These are phyloP conservation scores for Phylloscopus trochiloides DNA, from an alignment of 2,113 vertebrate species.

Conservation along the genomic window DNA sequence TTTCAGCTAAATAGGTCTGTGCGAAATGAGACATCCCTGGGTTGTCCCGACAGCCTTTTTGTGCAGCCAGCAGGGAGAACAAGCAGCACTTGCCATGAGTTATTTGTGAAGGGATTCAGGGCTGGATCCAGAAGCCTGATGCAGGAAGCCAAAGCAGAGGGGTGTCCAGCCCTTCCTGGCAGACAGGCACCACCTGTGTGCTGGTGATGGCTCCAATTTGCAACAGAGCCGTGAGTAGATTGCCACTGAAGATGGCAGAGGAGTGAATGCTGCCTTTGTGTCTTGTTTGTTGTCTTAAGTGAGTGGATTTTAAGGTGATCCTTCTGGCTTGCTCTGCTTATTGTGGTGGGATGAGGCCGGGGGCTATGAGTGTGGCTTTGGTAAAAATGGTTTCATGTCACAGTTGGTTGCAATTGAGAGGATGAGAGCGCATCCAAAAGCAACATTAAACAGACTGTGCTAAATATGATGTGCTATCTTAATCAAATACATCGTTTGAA, in stretches of 20 bases:
- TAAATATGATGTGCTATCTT: neutral
- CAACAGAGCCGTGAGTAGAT: accelerated
- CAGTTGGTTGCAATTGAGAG: accelerated
- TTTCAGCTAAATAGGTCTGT: neutral
- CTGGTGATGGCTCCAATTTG: neutral
- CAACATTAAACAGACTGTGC: neutral
- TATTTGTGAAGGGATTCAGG: neutral
- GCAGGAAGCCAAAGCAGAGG: neutral
- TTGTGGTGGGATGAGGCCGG: neutral
- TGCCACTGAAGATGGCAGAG: neutral
- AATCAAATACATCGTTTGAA: neutral
- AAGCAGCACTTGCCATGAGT: neutral
- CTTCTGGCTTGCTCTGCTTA: neutral
- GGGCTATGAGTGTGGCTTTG: neutral
- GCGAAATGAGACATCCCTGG: neutral
- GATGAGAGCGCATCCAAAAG: neutral
- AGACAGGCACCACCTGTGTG: neutral
- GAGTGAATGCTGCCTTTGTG: neutral
- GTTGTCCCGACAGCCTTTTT: neutral
- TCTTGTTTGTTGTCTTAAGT: neutral
- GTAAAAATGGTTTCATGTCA: neutral
- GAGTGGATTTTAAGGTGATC: neutral
- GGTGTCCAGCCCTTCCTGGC: neutral
- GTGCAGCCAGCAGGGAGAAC: neutral
- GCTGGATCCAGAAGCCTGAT: neutral